Base-by-base conservation (phyloP, 2,888 invertebrate genomes). In the Lordiphosa fenestrarum region DNA sequence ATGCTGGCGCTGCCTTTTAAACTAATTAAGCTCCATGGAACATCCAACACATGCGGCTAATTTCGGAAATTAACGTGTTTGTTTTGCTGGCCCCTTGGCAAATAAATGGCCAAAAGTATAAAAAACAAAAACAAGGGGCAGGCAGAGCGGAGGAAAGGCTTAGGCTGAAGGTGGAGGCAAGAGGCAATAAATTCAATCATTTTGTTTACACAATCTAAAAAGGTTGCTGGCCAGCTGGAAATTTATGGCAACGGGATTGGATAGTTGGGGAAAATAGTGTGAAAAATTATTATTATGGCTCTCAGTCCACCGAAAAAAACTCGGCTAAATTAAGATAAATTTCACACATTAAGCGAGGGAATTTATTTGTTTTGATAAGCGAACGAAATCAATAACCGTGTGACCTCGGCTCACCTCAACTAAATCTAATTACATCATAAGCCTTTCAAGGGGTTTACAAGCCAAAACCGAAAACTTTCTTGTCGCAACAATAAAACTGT, bases 131-230 rank as follows among this genome's bases (percentile, higher is more conserved):
- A 13, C 5, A 15, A 41, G 52, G 41, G 33, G 25, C 15, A 1
- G 15, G 15, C 15, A 52, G 51, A 36, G 37, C 12, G 56, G 65
- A 35, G 48, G 49, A 61, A 61, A 52, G 62, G 44, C 33, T 56
- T 40, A 38, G 53, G 44, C 30, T 46, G 37, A 48, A 40, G 50
- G 50, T 50, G 40, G 33, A 40, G 56, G 65, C 49, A 39, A 50
- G 55, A 50, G 63, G 84, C 82, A 54, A 80, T 80, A 84, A 80
- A 84, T 80, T 69, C 66, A 64, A 70, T 74, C 62, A 66, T 62
- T 62, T 69, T 77, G 84, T 77, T 80, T 80, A 77, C 77, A 67
- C 60, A 53, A 52, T 33, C 40, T 35, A 51, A 48, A 42, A 48
- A 49, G 48, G 42, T 64, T 25, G 37, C 12, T 35, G 62, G 61